A percentile compares a stretch with the other conserved stretches of the same genome.
Evolutionary conservation across 2,797 vertebrate species (phyloP).

Genomic region (Notolepis coatsorum): DNA sequence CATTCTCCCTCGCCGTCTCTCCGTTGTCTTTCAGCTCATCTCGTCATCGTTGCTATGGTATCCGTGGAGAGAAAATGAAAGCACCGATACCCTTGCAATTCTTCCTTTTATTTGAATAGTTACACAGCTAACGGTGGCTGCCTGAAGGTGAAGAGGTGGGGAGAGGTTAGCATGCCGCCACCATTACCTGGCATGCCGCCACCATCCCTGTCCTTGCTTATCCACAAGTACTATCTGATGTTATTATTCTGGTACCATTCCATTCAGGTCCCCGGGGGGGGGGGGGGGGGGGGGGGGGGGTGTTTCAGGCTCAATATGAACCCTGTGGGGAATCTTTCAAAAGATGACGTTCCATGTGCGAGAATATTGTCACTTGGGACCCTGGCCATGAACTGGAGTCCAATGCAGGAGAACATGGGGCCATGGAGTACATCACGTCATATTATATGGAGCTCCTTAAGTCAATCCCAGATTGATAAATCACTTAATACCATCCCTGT

Average conservation of each 20-base stretch:
- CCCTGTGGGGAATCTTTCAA: constrained; percentile 50
- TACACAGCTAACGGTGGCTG: constrained; percentile 47
- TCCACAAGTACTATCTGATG: no score
- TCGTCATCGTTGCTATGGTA: constrained; percentile 37
- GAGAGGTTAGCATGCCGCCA: constrained; percentile 44
- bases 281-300: no score
- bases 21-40: constrained; percentile 47
- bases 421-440: background rate
- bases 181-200: constrained; percentile 48
- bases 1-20: constrained; percentile 52
- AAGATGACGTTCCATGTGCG: constrained; percentile 71
- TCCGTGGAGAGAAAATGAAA: constrained; percentile 25
- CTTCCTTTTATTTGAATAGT: constrained; percentile 2
- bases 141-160: constrained; percentile 46
- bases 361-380: constrained; percentile 49
- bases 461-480: constrained; percentile 76
- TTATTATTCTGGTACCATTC: constrained; percentile 54
- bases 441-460: constrained; percentile 29
- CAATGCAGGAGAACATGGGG: no score
- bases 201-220: constrained; percentile 35
- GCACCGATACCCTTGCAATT: constrained; percentile 21
- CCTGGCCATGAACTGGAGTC: constrained; percentile 34
- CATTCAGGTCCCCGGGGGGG: constrained; percentile 33
- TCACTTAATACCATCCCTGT: constrained; percentile 72
- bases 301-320: constrained; percentile 43